A percentile compares a stretch with the other conserved stretches of the same genome.
Evolutionary conservation across 1,140 invertebrate genomes (phyloP).

Genomic region (Trissolcus basalis): DNA sequence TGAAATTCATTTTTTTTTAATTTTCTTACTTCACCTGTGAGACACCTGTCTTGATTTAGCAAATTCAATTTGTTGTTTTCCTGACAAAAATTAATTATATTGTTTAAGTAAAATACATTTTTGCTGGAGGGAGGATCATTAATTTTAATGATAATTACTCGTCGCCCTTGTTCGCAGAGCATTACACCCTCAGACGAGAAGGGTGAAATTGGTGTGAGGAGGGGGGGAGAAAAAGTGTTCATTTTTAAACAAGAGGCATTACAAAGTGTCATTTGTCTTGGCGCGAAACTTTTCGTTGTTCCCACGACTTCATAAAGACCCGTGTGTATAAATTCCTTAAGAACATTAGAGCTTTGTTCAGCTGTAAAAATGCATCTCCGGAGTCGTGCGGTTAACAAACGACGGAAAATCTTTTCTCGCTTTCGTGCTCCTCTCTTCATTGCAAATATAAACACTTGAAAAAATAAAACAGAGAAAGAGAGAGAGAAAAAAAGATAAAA

Average conservation of each 20-base stretch:
- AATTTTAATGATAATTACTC: no score
- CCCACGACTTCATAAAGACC: conserved; percentile 37
- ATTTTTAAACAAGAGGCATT: conserved; percentile 25
- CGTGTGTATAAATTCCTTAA: conserved; percentile 36
- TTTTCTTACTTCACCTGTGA: no score
- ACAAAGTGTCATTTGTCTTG: conserved; percentile 33
- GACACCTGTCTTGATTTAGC: no score
- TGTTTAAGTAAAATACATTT: no score
- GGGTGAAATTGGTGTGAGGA: no score
- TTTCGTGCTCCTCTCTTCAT: background rate
- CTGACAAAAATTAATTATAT: background rate
- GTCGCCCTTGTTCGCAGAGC: no score
- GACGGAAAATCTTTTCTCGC: conserved; percentile 14
- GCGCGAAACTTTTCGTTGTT: conserved; percentile 30
- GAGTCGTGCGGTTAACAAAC: conserved; percentile 20
- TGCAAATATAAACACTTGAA: background rate
- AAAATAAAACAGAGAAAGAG: no score
- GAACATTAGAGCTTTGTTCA: conserved; percentile 39
- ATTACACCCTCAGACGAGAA: no score
- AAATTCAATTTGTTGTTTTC: conserved; percentile 42
- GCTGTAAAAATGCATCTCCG: conserved; percentile 26
- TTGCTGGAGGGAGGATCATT: no score
- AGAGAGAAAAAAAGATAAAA: no score
- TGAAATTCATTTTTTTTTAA: no score
- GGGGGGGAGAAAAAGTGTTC: background rate